Conservation (phyloP, 2,113 vertebrate species). For the Platysteira castanea region DNA sequence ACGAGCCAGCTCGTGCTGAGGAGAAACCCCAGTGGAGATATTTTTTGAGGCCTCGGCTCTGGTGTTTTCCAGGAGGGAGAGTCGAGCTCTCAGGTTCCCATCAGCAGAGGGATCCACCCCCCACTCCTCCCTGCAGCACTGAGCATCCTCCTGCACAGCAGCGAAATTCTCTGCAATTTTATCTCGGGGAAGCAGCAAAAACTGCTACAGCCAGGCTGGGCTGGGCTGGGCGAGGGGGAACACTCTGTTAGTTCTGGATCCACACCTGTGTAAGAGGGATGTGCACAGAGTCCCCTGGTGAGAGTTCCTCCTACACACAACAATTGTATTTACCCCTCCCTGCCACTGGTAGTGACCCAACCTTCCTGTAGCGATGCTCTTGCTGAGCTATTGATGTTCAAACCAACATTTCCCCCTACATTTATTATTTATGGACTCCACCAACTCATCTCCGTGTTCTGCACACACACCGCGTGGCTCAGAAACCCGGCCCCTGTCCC, state of each 20-base stretch:
- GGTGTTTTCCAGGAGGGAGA: fast-evolving
- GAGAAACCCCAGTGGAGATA: fast-evolving
- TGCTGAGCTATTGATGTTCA: fast-evolving
- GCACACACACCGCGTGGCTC: fast-evolving
- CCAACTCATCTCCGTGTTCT: not conserved
- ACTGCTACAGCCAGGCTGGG: fast-evolving
- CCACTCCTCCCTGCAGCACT: not conserved
- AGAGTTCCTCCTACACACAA: not conserved
- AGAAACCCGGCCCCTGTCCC: not conserved
- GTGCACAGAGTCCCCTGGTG: not conserved
- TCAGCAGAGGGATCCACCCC: not conserved
- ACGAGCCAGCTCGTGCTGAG: fast-evolving
- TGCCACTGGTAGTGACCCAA: fast-evolving
- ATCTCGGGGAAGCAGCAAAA: not conserved
- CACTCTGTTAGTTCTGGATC: not conserved
- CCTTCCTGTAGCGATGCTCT: not conserved
- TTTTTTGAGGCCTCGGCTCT: not conserved
- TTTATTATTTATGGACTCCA: not conserved
- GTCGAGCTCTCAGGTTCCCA: not conserved
- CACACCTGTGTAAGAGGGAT: fast-evolving
- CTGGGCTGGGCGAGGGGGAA: not conserved
- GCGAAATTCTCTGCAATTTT: fast-evolving
- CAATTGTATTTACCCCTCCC: not conserved
- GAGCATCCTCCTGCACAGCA: fast-evolving
- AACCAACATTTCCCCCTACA: not conserved